These are phyloP conservation scores for Gymnoscelis rufifasciata DNA, from an alignment of 2,888 invertebrate genomes.

Conservation along the genomic window DNA sequence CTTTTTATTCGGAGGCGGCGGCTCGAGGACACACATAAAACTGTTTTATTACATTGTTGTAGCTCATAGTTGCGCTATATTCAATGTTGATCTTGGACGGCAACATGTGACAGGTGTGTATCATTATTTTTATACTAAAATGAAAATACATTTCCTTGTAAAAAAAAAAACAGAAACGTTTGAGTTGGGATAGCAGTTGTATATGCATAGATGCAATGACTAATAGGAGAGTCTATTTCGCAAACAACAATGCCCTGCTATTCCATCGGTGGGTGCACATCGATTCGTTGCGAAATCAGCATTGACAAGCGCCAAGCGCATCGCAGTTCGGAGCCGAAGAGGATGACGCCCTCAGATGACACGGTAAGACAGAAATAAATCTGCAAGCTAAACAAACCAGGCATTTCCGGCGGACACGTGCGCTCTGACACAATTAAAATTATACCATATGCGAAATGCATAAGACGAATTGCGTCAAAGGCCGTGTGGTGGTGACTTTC, in stretches of 20 bases:
- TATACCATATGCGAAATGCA: constrained; percentile 38
- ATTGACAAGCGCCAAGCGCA: constrained; percentile 60
- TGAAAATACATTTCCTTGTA: constrained; percentile 32
- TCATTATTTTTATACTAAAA: constrained; percentile 33
- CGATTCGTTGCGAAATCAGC: constrained; percentile 57
- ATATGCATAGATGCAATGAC: constrained; percentile 1
- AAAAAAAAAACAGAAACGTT: constrained; percentile 4
- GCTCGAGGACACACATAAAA: constrained; percentile 30
- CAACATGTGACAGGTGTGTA: constrained; percentile 48
- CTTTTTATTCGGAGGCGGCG: constrained; percentile 23
- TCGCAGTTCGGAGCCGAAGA: constrained; percentile 44
- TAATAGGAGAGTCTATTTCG: constrained; percentile 37
- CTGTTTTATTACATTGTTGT: constrained; percentile 37
- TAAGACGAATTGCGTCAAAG: constrained; percentile 25
- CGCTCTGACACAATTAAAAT: constrained; percentile 61
- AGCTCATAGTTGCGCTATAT: constrained; percentile 36
- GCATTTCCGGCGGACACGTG: constrained; percentile 69
- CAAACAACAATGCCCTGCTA: constrained; percentile 44
- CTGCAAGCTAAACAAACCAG: constrained; percentile 71
- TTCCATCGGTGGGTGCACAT: constrained; percentile 49
- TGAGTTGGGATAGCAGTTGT: neutral
- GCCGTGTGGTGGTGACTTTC: constrained; percentile 33
- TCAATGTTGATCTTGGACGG: constrained; percentile 56
- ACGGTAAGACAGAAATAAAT: constrained; percentile 71
- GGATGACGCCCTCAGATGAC: constrained; percentile 72